These are phyloP conservation scores for Pseudococcus jackbeardsleyi DNA, from an alignment of 2,888 invertebrate genomes.

Conservation along the genomic window DNA sequence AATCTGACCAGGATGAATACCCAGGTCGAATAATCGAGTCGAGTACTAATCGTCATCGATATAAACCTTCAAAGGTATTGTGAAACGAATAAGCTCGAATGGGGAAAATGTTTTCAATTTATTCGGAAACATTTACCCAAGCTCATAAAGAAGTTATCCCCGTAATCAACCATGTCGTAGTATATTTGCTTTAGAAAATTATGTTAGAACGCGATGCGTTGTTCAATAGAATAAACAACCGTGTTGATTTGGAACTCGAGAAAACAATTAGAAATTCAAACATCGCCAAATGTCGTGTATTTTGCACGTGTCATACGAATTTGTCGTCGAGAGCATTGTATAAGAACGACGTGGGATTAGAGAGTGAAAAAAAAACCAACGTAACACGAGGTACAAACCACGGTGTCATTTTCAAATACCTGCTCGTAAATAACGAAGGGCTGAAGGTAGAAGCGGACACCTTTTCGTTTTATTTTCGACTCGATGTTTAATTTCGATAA, in stretches of 20 bases:
- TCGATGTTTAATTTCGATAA: slow-evolving; percentile 41
- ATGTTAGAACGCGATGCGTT: slow-evolving; percentile 30
- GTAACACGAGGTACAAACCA: neutral
- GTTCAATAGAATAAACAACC: slow-evolving; percentile 39
- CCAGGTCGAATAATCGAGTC: neutral
- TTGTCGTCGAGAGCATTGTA: neutral
- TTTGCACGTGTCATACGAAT: slow-evolving; percentile 39
- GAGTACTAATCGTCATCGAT: neutral
- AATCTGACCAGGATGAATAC: neutral
- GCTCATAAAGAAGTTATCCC: slow-evolving; percentile 34
- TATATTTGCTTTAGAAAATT: slow-evolving; percentile 43
- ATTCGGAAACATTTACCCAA: slow-evolving; percentile 30
- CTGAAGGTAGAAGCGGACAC: neutral
- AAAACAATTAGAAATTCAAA: slow-evolving; percentile 54
- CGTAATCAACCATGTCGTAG: slow-evolving; percentile 39
- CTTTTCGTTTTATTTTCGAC: neutral
- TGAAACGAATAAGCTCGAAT: neutral
- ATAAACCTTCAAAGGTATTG: neutral
- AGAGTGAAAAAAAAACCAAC: neutral
- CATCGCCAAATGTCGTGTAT: slow-evolving; percentile 35
- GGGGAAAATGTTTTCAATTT: slow-evolving; percentile 25
- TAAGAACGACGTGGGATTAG: neutral
- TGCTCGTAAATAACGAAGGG: neutral
- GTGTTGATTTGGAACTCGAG: slow-evolving; percentile 46
- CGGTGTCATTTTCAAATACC: slow-evolving; percentile 19